Percentiles rank a stretch among this genome's conserved stretches.
phyloP scores from a whole-genome alignment of 2,888 invertebrate species.

The Lepidocyrtoides sp. region DNA sequence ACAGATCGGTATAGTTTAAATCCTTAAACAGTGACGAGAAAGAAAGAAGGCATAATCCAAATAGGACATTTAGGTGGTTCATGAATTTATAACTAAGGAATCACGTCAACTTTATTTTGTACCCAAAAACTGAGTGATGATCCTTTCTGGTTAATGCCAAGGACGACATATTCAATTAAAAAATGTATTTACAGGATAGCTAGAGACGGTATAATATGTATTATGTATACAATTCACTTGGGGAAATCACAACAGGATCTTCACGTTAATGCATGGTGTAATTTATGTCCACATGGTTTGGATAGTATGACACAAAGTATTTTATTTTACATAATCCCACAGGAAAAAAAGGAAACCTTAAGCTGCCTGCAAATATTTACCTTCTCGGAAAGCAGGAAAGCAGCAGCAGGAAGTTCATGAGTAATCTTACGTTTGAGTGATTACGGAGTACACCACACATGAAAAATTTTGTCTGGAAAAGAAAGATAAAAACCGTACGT shows the following conservation, averaged over 20 bases:
- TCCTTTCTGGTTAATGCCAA: conserved; percentile 47
- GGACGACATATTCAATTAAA: conserved; percentile 65
- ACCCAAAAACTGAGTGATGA: conserved; percentile 59
- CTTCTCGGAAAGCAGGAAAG: not conserved
- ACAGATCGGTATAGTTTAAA: too few relatives aligned
- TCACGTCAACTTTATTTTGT: not conserved
- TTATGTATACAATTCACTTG: not conserved
- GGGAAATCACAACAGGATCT: not conserved
- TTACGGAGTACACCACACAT: conserved; percentile 39
- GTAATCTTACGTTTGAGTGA: conserved; percentile 68
- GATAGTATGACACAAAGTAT: not conserved
- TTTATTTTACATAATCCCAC: not conserved
- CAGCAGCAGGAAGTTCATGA: conserved; percentile 52
- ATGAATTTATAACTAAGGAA: not conserved
- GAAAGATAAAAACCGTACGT: conserved; percentile 52
- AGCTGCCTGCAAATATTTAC: conserved; percentile 66
- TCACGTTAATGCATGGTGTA: conserved; percentile 15
- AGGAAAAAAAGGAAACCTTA: conserved; percentile 8
- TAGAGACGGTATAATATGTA: not conserved
- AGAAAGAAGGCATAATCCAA: too few relatives aligned
- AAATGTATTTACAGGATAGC: not conserved
- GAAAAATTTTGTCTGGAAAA: conserved; percentile 43
- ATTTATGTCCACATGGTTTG: not conserved
- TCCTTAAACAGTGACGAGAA: too few relatives aligned
- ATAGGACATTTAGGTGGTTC: too few relatives aligned